Evolutionary conservation across 2,888 invertebrate genomes (phyloP).

Genomic region (Octonoba sinensis): DNA sequence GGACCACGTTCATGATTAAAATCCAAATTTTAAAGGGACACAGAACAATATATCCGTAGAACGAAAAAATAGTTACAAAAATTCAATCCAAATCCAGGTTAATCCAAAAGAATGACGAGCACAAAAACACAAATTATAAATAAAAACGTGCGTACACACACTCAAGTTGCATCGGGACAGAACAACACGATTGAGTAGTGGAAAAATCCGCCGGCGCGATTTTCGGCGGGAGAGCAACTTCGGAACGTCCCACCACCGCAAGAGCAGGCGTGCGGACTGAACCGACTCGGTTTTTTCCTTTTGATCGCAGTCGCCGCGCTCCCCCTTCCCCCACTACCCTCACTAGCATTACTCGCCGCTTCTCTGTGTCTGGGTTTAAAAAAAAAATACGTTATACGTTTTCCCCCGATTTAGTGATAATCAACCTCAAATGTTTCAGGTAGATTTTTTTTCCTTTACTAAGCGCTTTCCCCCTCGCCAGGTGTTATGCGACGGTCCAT

Average conservation of each 20-base stretch:
- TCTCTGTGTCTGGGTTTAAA: conserved; percentile 6
- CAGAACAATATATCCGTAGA: conserved; percentile 9
- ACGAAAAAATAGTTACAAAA: conserved; percentile 1
- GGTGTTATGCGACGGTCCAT: too few species aligned
- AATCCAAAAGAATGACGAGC: neutral
- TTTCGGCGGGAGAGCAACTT: too few species aligned
- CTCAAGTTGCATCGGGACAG: neutral
- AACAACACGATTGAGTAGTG: neutral
- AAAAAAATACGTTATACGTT: too few species aligned
- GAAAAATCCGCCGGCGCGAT: too few species aligned
- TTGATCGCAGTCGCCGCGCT: conserved; percentile 25
- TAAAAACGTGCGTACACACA: neutral
- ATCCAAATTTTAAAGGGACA: conserved; percentile 17
- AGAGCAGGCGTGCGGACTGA: conserved; percentile 48
- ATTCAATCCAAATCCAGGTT: conserved; percentile 1
- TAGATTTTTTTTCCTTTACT: too few species aligned
- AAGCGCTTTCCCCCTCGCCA: too few species aligned
- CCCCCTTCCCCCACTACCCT: neutral
- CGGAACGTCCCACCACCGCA: conserved; percentile 17
- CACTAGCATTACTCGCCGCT: conserved; percentile 1
- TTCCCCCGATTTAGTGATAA: too few species aligned
- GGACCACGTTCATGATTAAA: conserved; percentile 17
- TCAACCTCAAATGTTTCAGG: too few species aligned
- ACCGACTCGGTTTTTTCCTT: conserved; percentile 56
- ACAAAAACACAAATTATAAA: neutral